phyloP scores from a whole-genome alignment of 2,888 invertebrate species.

The Aspidiotus rigidus region DNA sequence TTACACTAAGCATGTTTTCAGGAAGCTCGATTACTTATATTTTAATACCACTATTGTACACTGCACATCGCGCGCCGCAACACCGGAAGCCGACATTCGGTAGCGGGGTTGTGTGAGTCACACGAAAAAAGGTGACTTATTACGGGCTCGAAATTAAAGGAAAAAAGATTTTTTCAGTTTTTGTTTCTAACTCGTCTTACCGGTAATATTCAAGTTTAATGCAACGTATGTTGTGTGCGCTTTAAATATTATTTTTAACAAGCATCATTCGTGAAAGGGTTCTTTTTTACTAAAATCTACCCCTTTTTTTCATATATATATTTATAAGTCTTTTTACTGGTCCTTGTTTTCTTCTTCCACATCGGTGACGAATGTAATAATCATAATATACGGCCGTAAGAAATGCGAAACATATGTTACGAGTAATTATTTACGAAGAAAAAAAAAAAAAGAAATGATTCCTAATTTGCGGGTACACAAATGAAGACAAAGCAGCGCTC shows the following conservation, averaged over 20 bases:
- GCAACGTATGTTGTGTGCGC: constrained; percentile 8
- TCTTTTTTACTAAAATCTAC: constrained; percentile 24
- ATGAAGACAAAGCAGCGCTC: neutral
- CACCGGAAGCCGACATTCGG: constrained; percentile 21
- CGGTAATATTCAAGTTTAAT: constrained; percentile 1
- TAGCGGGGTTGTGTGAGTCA: constrained; percentile 25
- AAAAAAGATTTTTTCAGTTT: constrained; percentile 16
- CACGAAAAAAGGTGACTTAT: constrained; percentile 29
- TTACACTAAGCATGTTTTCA: no score
- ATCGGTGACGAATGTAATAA: constrained; percentile 23
- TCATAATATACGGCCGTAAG: constrained; percentile 25
- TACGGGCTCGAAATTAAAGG: constrained; percentile 25
- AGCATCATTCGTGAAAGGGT: constrained; percentile 20
- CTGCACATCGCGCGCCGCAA: no score
- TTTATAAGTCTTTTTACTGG: no score
- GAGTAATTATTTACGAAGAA: constrained; percentile 22
- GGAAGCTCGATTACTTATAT: no score
- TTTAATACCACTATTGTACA: no score
- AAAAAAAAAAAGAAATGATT: constrained; percentile 5
- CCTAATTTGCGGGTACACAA: constrained; percentile 16
- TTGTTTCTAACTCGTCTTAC: neutral
- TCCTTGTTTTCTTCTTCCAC: no score
- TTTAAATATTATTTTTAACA: constrained; percentile 28
- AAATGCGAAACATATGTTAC: constrained; percentile 28
- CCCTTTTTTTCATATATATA: constrained; percentile 5